phyloP scores from a whole-genome alignment of 2,888 invertebrate genomes.

The Lymantria monacha region DNA sequence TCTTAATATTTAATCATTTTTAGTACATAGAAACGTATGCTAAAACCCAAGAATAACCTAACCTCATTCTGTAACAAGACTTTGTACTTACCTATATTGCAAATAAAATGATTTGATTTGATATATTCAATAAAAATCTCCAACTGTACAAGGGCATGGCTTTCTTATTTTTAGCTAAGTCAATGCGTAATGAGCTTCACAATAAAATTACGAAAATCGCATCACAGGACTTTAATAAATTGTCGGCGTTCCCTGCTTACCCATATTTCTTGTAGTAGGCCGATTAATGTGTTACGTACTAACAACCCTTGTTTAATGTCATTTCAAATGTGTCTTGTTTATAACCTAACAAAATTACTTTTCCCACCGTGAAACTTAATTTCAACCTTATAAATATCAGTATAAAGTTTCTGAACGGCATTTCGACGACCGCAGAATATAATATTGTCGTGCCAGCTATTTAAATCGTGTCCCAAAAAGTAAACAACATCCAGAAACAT shows the following conservation, averaged over 20 bases:
- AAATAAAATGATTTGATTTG: too few relatives aligned
- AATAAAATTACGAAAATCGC: conserved; percentile 19
- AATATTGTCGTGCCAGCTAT: conserved; percentile 37
- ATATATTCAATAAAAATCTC: too few relatives aligned
- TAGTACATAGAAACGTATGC: too few relatives aligned
- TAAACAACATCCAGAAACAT: conserved; percentile 39
- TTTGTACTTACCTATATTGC: too few relatives aligned
- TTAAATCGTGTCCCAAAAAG: conserved; percentile 46
- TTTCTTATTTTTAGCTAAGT: not conserved
- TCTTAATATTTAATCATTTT: too few relatives aligned
- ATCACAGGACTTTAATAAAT: conserved; percentile 26
- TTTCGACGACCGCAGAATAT: conserved; percentile 14
- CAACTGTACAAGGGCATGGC: too few relatives aligned
- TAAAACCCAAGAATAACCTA: too few relatives aligned
- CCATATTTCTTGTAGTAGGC: conserved; percentile 18
- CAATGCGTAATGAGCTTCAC: conserved; percentile 5
- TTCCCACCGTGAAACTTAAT: conserved; percentile 8
- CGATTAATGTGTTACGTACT: conserved; percentile 39
- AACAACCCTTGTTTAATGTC: conserved; percentile 37
- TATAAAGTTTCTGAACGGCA: not conserved
- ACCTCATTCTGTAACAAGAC: too few relatives aligned
- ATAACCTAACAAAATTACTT: conserved; percentile 16
- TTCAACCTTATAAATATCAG: not conserved
- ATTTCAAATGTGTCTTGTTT: conserved; percentile 30
- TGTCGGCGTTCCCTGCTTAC: conserved; percentile 10